Conservation (phyloP, 2,797 vertebrate genomes). For the Apogon hyalosoma region DNA sequence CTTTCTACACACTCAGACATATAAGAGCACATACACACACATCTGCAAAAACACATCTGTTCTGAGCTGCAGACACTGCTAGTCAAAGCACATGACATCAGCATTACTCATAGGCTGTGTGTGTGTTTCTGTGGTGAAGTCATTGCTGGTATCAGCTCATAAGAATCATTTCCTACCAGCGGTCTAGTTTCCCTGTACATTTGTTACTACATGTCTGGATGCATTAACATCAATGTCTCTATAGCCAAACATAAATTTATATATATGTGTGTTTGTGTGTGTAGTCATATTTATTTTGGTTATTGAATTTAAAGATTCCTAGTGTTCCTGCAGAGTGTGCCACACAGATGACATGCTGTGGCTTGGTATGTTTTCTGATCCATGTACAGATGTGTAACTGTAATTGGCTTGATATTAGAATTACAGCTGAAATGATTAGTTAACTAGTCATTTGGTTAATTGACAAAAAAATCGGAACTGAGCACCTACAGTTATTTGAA, state of each 20-base stretch:
- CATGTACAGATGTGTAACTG: too few relatives aligned
- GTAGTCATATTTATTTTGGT: too few relatives aligned
- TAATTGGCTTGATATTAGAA: too few relatives aligned
- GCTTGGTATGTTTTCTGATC: too few relatives aligned
- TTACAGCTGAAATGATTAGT: too few relatives aligned
- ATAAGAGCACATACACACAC: constrained; percentile 11
- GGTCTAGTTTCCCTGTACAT: constrained; percentile 46
- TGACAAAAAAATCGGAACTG: too few relatives aligned
- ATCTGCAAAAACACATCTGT: constrained; percentile 65
- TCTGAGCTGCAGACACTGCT: constrained; percentile 59
- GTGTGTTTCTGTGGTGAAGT: constrained; percentile 56
- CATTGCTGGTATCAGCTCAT: constrained; percentile 57
- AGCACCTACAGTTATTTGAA: too few relatives aligned
- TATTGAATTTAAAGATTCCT: too few relatives aligned
- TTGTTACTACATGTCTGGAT: constrained; percentile 59
- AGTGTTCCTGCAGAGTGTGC: too few relatives aligned
- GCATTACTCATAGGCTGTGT: constrained; percentile 66
- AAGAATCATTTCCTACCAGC: constrained; percentile 61
- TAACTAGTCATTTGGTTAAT: constrained; percentile 31
- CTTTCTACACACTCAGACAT: constrained; percentile 39
- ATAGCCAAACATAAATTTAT: constrained; percentile 43
- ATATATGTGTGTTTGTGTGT: too few relatives aligned
- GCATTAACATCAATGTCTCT: constrained; percentile 21
- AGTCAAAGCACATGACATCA: constrained; percentile 78
- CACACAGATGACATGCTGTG: too few relatives aligned